Percentiles rank a stretch among this genome's conserved stretches.
Evolutionary conservation across 1,140 invertebrate genomes (phyloP).

Genomic region (Pogonognathellus flavescens): DNA sequence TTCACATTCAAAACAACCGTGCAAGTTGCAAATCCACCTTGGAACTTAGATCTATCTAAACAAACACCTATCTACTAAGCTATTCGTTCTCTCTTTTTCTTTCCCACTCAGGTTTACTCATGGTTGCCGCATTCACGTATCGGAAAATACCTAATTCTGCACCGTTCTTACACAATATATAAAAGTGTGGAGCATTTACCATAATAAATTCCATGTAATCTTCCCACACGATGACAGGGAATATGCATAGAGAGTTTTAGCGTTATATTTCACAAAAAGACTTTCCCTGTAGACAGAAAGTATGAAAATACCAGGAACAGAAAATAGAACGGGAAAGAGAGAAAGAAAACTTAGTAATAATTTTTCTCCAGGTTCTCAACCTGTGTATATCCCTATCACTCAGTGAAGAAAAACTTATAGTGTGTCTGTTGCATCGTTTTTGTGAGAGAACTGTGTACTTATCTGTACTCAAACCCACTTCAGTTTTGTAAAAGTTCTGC

Average conservation of each 20-base stretch:
- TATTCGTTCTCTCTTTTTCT: no score
- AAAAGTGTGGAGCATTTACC: background rate
- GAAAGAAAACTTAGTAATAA: constrained; percentile 23
- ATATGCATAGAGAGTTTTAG: background rate
- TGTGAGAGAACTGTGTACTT: background rate
- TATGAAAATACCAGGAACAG: constrained; percentile 20
- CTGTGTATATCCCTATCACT: background rate
- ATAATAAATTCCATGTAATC: constrained; percentile 39
- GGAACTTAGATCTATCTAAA: no score
- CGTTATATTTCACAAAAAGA: background rate
- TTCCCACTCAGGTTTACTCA: no score
- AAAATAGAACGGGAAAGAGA: background rate
- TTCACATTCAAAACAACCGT: no score
- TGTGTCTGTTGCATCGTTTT: background rate
- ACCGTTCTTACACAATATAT: background rate
- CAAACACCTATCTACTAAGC: no score
- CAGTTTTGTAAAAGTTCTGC: background rate
- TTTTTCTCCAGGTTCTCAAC: background rate
- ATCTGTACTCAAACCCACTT: no score
- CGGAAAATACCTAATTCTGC: background rate
- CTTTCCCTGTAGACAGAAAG: constrained; percentile 1
- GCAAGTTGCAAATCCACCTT: no score
- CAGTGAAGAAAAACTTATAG: background rate
- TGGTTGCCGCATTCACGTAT: no score
- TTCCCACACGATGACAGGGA: background rate